A percentile compares a stretch with the other conserved stretches of the same genome.
These are phyloP conservation scores for Ophraella communa DNA, from an alignment of 2,888 invertebrate genomes.

Conservation along the genomic window DNA sequence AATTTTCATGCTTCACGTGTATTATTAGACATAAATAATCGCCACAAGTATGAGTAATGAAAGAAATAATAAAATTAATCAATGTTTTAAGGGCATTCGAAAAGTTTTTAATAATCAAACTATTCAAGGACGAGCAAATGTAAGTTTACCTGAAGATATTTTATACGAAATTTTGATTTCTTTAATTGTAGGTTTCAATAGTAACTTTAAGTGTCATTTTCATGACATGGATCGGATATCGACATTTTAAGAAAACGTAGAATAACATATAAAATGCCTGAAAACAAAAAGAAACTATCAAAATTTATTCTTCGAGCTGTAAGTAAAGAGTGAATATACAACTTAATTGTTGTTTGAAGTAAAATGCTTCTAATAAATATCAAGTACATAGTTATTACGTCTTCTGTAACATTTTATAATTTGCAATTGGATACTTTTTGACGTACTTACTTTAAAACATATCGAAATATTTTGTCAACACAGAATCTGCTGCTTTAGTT, in stretches of 20 bases:
- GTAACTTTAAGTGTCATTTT: neutral
- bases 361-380: no score
- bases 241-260: neutral
- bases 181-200: neutral
- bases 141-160: constrained; percentile 54
- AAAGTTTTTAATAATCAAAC: constrained; percentile 66
- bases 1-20: no score
- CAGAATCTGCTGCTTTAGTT: no score
- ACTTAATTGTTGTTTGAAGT: neutral
- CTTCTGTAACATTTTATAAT: no score
- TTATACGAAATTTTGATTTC: neutral
- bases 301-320: neutral
- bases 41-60: neutral
- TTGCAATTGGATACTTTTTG: no score
- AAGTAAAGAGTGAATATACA: neutral
- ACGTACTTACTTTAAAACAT: no score
- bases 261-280: neutral
- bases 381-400: no score
- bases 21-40: neutral
- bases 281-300: neutral
- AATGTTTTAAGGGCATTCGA: constrained; percentile 58
- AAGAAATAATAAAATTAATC: neutral
- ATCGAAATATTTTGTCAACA: no score
- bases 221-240: neutral
- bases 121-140: constrained; percentile 62